phyloP scores from a whole-genome alignment of 2,113 vertebrate genomes.

The Ctenodactylus gundi region DNA sequence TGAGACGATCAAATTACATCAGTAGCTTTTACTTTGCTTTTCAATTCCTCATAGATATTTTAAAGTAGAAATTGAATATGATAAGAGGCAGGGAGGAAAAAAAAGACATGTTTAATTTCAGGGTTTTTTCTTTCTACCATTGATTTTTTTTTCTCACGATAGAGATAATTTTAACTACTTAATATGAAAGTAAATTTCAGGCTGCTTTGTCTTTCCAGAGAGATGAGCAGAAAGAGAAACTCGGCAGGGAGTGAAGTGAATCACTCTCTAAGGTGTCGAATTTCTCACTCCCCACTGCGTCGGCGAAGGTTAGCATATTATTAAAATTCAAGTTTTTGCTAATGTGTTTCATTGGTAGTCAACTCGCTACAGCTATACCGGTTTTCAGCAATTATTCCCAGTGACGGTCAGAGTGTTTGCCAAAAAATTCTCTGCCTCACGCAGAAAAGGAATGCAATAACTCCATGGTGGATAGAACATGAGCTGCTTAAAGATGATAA shows the following conservation, averaged over 20 bases:
- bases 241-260: constrained; percentile 19
- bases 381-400: constrained; percentile 39
- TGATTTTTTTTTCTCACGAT: not conserved
- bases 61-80: not conserved
- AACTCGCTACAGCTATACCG: not conserved
- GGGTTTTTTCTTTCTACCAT: not conserved
- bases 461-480: not conserved
- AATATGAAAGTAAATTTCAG: not conserved
- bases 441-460: not conserved
- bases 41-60: constrained; percentile 9
- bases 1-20: not conserved
- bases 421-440: constrained; percentile 1
- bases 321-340: constrained; percentile 61
- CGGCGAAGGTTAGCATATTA: constrained; percentile 44
- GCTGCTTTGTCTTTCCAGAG: constrained; percentile 55
- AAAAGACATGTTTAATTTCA: not conserved
- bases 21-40: not conserved
- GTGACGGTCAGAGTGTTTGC: not conserved
- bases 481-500: not conserved
- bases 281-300: constrained; percentile 54
- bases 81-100: not conserved
- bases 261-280: not conserved
- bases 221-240: not conserved
- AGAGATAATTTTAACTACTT: constrained; percentile 33
- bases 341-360: constrained; percentile 43